These are phyloP conservation scores for Rhodeus uyekii DNA, from an alignment of 2,797 vertebrate species.

Conservation along the genomic window DNA sequence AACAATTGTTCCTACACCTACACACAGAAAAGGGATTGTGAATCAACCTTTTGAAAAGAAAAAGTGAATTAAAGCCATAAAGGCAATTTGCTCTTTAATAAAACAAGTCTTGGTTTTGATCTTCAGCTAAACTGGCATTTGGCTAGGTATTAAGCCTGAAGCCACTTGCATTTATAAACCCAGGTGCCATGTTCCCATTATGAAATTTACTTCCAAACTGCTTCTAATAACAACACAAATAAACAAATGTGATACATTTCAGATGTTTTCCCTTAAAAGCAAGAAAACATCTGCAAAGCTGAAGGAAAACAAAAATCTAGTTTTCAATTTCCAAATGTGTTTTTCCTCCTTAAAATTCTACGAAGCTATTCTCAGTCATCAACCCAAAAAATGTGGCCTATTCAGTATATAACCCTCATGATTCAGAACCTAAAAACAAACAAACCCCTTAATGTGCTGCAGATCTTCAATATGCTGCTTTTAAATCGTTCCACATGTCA, in stretches of 20 bases:
- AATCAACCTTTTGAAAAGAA: slow-evolving; percentile 66
- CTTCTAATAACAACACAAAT: slow-evolving; percentile 25
- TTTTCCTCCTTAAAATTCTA: not conserved
- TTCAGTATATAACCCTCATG: slow-evolving; percentile 42
- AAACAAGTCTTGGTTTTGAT: slow-evolving; percentile 64
- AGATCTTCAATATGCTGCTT: slow-evolving; percentile 84
- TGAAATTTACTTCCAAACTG: slow-evolving; percentile 50
- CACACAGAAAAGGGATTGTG: slow-evolving; percentile 72
- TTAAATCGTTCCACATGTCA: slow-evolving; percentile 86
- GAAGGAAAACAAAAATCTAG: not conserved
- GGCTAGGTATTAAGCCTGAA: slow-evolving; percentile 58
- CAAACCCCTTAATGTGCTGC: slow-evolving; percentile 90
- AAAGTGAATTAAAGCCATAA: slow-evolving; percentile 67
- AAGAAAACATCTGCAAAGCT: not conserved
- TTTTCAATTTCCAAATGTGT: not conserved
- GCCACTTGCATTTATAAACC: slow-evolving; percentile 51
- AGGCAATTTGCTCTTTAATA: slow-evolving; percentile 73
- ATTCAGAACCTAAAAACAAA: slow-evolving; percentile 72
- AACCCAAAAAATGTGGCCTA: not conserved
- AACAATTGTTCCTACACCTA: slow-evolving; percentile 81
- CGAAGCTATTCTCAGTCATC: not conserved
- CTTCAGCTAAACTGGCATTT: slow-evolving; percentile 58
- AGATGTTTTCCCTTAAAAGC: slow-evolving; percentile 34
- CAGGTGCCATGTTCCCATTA: slow-evolving; percentile 27
- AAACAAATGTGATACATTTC: slow-evolving; percentile 22